Evolutionary conservation across 2,113 vertebrate species (phyloP).

Genomic region (Triplophysa tibetana): DNA sequence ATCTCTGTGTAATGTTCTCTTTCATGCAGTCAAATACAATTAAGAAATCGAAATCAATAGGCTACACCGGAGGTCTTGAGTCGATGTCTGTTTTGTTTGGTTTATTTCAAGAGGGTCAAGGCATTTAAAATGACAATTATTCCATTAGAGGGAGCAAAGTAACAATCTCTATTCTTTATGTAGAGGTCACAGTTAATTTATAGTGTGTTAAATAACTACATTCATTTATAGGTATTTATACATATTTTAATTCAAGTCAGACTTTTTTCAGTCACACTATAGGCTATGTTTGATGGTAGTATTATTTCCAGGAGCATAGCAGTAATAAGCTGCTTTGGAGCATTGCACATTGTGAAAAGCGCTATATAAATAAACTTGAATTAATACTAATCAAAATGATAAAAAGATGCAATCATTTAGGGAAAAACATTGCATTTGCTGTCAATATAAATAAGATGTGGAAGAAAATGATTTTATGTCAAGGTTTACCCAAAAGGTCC

Average conservation of each 20-base stretch:
- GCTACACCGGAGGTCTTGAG: slow-evolving; percentile 29
- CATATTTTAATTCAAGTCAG: background rate
- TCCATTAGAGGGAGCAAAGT: slow-evolving; percentile 31
- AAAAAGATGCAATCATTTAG: background rate
- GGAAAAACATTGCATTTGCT: background rate
- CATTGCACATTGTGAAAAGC: no score
- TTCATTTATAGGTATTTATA: background rate
- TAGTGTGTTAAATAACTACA: background rate
- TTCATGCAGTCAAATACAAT: slow-evolving; percentile 20
- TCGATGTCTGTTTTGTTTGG: slow-evolving; percentile 35
- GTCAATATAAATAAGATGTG: no score
- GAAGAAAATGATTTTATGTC: no score
- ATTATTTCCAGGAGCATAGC: background rate
- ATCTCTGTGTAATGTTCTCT: background rate
- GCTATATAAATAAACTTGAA: no score
- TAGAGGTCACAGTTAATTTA: background rate
- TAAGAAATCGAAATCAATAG: slow-evolving; percentile 25
- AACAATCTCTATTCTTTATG: background rate
- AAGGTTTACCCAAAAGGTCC: no score
- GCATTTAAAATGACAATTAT: slow-evolving; percentile 39
- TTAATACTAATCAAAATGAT: background rate
- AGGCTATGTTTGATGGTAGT: background rate
- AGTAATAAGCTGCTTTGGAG: no score
- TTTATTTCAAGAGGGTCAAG: slow-evolving; percentile 43
- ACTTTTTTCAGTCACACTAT: background rate